These are phyloP conservation scores for Trachelus stipa DNA, from an alignment of 2,888 invertebrate genomes.

Conservation along the genomic window DNA sequence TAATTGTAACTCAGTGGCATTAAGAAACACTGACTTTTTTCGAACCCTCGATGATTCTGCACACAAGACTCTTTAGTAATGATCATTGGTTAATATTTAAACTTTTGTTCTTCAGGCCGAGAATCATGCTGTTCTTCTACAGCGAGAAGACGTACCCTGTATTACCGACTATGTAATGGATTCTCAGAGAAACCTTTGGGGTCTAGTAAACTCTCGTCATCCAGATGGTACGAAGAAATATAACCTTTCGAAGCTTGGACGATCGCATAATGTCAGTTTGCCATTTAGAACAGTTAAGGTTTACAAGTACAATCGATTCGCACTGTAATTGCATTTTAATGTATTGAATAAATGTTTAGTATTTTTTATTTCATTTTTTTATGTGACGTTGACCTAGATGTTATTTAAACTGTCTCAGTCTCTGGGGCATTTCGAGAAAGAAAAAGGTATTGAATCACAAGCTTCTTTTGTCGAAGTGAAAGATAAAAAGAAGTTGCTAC, in stretches of 20 bases:
- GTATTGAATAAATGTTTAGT: neutral
- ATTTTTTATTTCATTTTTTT: neutral
- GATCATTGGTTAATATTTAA: neutral
- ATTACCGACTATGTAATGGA: slow-evolving; percentile 49
- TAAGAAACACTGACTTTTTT: slow-evolving; percentile 8
- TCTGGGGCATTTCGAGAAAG: neutral
- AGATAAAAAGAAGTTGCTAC: neutral
- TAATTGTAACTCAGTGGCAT: neutral
- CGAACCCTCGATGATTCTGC: neutral
- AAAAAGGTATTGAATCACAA: neutral
- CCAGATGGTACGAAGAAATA: slow-evolving; percentile 2
- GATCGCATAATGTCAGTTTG: slow-evolving; percentile 13
- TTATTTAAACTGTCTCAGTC: neutral
- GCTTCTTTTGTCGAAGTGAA: neutral
- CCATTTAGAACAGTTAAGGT: slow-evolving; percentile 30
- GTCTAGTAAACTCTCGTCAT: slow-evolving; percentile 37
- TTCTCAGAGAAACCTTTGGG: slow-evolving; percentile 46
- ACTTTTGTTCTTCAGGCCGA: slow-evolving; percentile 34
- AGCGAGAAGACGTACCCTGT: slow-evolving; percentile 43
- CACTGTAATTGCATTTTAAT: neutral
- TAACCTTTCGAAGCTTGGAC: neutral
- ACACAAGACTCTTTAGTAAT: neutral
- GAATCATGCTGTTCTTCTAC: slow-evolving; percentile 47
- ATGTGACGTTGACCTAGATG: neutral
- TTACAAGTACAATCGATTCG: slow-evolving; percentile 28